Evolutionary conservation across 2,113 vertebrate species (phyloP), one percentile per base, ranked within the genome.

Genomic region (Chrysemys picta): DNA sequence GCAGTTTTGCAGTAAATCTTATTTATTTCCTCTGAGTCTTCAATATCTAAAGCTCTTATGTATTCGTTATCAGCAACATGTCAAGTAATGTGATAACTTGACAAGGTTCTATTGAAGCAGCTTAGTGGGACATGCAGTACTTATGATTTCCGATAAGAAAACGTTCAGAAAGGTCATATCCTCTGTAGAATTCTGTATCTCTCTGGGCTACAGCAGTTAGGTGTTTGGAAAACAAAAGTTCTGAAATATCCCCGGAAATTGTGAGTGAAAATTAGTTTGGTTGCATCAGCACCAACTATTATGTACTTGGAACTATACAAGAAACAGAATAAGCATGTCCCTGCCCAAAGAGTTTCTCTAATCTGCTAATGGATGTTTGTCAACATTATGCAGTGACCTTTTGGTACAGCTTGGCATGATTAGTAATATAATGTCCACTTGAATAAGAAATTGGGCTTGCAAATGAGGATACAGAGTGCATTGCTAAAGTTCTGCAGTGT

Each of bases 21-120:
- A 97, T 94, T 98, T 97, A 98, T 95, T 97, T 97, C 92, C 89
- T 97, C 93, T 0, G 25, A 96, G 95, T 93, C 92, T 89, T 97
- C 96, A 97, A 92, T 97, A 97, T 97, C 96, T 97, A 96, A 97
- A 96, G 95, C 95, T 96, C 96, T 97, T 97, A 97, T 95, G 96
- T 96, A 97, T 97, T 97, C 93, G 96, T 98, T 98, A 98, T 97
- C 97, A 97, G 96, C 94, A 97, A 97, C 97, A 95, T 93, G 97
- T 97, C 85, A 0, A 97, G 95, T 94, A 97, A 96, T 47, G 85
- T 93, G 95, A 96, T 97, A 97, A 97, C 96, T 97, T 97, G 97
- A 96, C 97, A 97, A 96, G 94, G 89, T 97, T 97, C 97, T 97
- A 96, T 97, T 97, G 95, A 97, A 95, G 91, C 93, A 94, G 97